phyloP scores from a whole-genome alignment of 1,140 invertebrate species.

The Drosophila pseudoananassae region DNA sequence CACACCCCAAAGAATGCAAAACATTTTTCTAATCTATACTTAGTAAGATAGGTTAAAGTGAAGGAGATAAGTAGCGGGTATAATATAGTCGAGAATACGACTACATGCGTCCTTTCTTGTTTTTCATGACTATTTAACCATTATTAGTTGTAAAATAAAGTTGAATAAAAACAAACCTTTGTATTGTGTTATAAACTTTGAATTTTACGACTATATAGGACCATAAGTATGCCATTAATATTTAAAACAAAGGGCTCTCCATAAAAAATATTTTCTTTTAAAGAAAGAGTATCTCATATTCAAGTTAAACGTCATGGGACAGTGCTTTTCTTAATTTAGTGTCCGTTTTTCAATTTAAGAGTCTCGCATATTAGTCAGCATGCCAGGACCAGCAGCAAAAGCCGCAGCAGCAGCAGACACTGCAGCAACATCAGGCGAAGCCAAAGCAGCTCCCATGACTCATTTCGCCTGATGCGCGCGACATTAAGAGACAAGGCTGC shows the following conservation, averaged over 20 bases:
- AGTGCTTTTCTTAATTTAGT: slow-evolving; percentile 45
- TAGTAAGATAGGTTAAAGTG: too few relatives aligned
- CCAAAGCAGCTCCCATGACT: slow-evolving; percentile 49
- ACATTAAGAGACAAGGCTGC: slow-evolving; percentile 32
- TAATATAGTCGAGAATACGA: too few relatives aligned
- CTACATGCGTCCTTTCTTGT: too few relatives aligned
- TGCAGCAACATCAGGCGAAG: slow-evolving; percentile 21
- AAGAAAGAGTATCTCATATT: slow-evolving; percentile 2
- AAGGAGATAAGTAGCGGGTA: too few relatives aligned
- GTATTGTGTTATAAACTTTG: not conserved
- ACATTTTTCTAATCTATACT: too few relatives aligned
- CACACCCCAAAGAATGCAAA: too few relatives aligned
- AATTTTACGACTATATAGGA: not conserved
- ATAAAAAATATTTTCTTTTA: not conserved
- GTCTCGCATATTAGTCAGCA: slow-evolving; percentile 52
- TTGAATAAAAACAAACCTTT: not conserved
- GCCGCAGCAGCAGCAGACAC: slow-evolving; percentile 12
- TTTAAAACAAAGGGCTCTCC: not conserved
- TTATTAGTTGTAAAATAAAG: not conserved
- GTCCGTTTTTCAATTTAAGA: slow-evolving; percentile 49
- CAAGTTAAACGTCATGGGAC: not conserved
- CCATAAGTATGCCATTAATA: not conserved
- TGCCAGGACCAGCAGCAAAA: slow-evolving; percentile 31
- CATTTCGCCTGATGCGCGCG: slow-evolving; percentile 57
- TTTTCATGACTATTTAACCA: not conserved